These are phyloP conservation scores for Stratiomys singularior DNA, from an alignment of 2,888 invertebrate species.

Conservation along the genomic window DNA sequence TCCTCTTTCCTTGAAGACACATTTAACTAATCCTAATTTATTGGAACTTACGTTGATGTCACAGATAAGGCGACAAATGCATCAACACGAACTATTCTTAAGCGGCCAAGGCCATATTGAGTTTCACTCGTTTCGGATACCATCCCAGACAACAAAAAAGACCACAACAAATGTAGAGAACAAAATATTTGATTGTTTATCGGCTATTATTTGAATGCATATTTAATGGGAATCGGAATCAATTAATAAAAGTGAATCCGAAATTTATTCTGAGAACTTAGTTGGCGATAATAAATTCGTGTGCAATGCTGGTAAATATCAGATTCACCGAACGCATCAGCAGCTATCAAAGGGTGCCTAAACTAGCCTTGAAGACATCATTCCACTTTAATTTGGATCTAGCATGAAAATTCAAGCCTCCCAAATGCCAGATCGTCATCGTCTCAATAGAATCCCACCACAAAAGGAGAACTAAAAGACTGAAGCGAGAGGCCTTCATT, in stretches of 20 bases:
- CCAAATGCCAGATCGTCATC: no score
- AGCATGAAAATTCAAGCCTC: no score
- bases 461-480: neutral
- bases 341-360: no score
- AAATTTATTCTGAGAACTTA: neutral
- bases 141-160: neutral
- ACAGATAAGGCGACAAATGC: conserved; percentile 19
- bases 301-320: no score
- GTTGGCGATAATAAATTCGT: neutral
- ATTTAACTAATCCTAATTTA: conserved; percentile 28
- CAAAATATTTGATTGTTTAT: neutral
- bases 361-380: no score
- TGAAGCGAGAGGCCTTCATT: neutral
- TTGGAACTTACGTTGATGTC: conserved; percentile 16
- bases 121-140: neutral
- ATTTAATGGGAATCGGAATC: conserved; percentile 10
- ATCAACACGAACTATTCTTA: neutral
- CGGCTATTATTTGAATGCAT: neutral
- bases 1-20: neutral
- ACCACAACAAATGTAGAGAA: neutral
- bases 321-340: no score
- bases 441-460: no score
- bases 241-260: neutral
- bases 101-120: conserved; percentile 6
- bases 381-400: no score